phyloP scores from a whole-genome alignment of 2,113 vertebrate species.

The Lampris incognitus region DNA sequence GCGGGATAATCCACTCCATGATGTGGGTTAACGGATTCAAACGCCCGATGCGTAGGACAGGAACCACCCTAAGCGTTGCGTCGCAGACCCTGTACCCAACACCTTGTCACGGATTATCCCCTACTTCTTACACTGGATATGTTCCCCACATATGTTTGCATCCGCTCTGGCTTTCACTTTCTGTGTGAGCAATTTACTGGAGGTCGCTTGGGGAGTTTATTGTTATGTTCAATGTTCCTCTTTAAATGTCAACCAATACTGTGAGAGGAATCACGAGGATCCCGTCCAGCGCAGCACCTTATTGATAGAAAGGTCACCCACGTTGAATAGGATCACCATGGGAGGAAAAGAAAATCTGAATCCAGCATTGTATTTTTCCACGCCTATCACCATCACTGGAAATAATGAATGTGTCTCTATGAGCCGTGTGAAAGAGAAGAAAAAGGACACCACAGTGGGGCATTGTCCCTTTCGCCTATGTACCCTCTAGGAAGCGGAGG shows the following conservation, averaged over 20 bases:
- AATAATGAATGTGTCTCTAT: constrained; percentile 22
- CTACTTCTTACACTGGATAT: too few species aligned
- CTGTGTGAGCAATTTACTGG: background rate
- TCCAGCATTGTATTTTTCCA: constrained; percentile 37
- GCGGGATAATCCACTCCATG: too few species aligned
- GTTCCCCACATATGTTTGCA: background rate
- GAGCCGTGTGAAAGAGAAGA: constrained; percentile 40
- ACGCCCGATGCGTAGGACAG: too few species aligned
- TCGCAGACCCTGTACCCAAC: too few species aligned
- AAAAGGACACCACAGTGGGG: constrained; percentile 13
- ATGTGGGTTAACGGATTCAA: too few species aligned
- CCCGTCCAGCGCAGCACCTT: constrained; percentile 42
- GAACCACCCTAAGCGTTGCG: too few species aligned
- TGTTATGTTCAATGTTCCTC: constrained; percentile 33
- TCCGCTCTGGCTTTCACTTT: background rate
- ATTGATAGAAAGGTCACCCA: constrained; percentile 75
- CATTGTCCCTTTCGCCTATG: constrained; percentile 1
- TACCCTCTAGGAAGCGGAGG: constrained; percentile 8
- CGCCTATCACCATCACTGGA: constrained; percentile 9
- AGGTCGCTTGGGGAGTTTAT: constrained; percentile 11
- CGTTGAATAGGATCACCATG: constrained; percentile 68
- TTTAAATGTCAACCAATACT: constrained; percentile 72
- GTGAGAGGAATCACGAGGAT: constrained; percentile 51
- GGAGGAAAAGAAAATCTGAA: constrained; percentile 34
- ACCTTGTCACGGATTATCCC: too few species aligned